Evolutionary conservation across 2,888 invertebrate species (phyloP).

Genomic region (Drosophila lutescens): DNA sequence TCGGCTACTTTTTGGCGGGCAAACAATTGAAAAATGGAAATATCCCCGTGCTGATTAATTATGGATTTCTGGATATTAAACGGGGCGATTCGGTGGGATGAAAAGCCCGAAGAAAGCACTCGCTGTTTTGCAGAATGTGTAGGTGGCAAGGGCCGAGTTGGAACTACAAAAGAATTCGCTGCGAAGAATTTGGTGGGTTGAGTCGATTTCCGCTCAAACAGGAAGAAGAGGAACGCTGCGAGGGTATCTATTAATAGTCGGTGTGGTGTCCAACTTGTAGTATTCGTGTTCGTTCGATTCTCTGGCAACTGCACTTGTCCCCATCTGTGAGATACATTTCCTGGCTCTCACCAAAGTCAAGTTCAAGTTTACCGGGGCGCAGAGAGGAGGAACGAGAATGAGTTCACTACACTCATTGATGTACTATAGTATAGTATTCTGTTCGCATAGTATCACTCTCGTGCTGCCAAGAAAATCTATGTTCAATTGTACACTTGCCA

Average conservation of each 20-base stretch:
- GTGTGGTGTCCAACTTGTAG: slow-evolving; percentile 8
- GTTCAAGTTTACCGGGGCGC: slow-evolving; percentile 53
- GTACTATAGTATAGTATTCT: background rate
- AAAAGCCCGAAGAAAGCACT: background rate
- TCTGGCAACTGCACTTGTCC: slow-evolving; percentile 38
- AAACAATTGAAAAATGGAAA: slow-evolving; percentile 12
- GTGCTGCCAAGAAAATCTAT: slow-evolving; percentile 23
- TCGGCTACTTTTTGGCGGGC: slow-evolving; percentile 4
- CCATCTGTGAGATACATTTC: slow-evolving; percentile 28
- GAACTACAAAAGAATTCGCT: slow-evolving; percentile 35
- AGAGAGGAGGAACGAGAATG: slow-evolving; percentile 14
- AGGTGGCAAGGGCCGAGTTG: slow-evolving; percentile 40
- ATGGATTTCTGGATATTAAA: slow-evolving; percentile 17
- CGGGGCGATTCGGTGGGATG: slow-evolving; percentile 1
- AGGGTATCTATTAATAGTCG: slow-evolving; percentile 39
- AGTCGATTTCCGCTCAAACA: slow-evolving; percentile 57
- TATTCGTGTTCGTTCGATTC: slow-evolving; percentile 10
- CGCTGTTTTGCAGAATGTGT: slow-evolving; percentile 21
- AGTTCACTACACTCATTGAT: slow-evolving; percentile 34
- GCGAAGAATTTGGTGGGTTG: slow-evolving; percentile 36
- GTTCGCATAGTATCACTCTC: slow-evolving; percentile 5
- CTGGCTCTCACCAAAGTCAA: slow-evolving; percentile 55
- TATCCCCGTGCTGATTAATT: slow-evolving; percentile 16
- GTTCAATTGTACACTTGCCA: slow-evolving; percentile 36
- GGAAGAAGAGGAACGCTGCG: slow-evolving; percentile 44